Evolutionary conservation across 2,797 vertebrate genomes (phyloP), one percentile per base, ranked within the genome.

Genomic region (Spinus olivaceus): DNA sequence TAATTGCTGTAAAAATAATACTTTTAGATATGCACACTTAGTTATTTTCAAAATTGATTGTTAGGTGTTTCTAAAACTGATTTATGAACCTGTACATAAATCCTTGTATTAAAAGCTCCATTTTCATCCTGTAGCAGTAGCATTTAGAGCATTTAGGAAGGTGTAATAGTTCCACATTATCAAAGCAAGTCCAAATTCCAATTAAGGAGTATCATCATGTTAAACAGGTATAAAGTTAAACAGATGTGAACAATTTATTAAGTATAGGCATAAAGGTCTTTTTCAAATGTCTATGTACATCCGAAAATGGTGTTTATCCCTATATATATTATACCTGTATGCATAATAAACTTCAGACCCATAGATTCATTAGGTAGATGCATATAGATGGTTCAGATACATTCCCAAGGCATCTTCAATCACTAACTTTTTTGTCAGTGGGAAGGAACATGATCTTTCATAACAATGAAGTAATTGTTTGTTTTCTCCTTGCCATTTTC

Each of bases 381-480:
- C 23, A 21, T 33, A 44, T 12, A 72, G 73, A 63, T 33, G 63
- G 47, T 21, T 81, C 66, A 72, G 37, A 57, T 49, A 70, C 16
- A 69, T 67, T 90, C 63, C 53, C 50, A 73, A 91, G 61, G 24
- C 47, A 53, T 85, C 63, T 70, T 93, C 80, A 72, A 14, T 74
- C 59, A 33, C 47, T 44, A 44, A 32, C 18, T 39, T 54, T 85
- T 91, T 54, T 81, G 46, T 88, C 53, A 24, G 53, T 47, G n/a
- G n/a, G 39, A 83, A 78, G 28, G 65, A 94, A 86, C 7, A 0
- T 49, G 83, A 63, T 69, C 44, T 72, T 91, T 94, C 54, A 46
- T 60, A 90, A 81, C 51, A 92, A 63, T 44, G 25, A 92, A 81
- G 59, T n/a, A 71, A 88, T 76, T 95, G 73, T 65, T 95, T 96